phyloP scores from a whole-genome alignment of 2,888 invertebrate genomes.

The Ypsolopha scabrella region DNA sequence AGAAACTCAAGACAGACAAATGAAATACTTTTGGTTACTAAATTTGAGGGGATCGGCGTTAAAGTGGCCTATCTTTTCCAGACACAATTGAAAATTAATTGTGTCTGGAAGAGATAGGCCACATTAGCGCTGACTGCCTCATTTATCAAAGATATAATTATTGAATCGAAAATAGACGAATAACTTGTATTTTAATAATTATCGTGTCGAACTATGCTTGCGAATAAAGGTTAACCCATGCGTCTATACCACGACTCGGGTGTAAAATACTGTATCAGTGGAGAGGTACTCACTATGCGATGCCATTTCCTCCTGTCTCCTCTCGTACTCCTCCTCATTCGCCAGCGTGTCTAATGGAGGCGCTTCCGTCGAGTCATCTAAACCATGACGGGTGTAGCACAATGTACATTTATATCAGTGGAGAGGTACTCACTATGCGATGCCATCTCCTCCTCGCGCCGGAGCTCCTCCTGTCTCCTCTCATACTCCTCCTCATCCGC shows the following conservation, averaged over 20 bases:
- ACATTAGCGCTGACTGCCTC: too few relatives aligned
- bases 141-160: neutral
- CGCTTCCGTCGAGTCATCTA: slow-evolving; percentile 24
- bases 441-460: slow-evolving; percentile 37
- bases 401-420: neutral
- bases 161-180: too few relatives aligned
- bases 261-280: neutral
- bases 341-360: slow-evolving; percentile 42
- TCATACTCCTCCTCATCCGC: slow-evolving; percentile 61
- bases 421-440: slow-evolving; percentile 48
- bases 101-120: too few relatives aligned
- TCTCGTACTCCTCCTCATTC: slow-evolving; percentile 59
- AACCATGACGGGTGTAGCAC: neutral
- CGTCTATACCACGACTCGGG: too few relatives aligned
- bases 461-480: slow-evolving; percentile 44
- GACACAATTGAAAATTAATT: too few relatives aligned
- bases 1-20: too few relatives aligned
- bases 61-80: too few relatives aligned
- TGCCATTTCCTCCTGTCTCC: slow-evolving; percentile 42
- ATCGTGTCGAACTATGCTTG: neutral
- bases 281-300: slow-evolving; percentile 48
- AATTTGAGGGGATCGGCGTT: too few relatives aligned
- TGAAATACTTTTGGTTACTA: too few relatives aligned
- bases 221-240: too few relatives aligned
- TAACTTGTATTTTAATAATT: too few relatives aligned